phyloP scores from a whole-genome alignment of 2,888 invertebrate genomes.

The Pteria penguin region DNA sequence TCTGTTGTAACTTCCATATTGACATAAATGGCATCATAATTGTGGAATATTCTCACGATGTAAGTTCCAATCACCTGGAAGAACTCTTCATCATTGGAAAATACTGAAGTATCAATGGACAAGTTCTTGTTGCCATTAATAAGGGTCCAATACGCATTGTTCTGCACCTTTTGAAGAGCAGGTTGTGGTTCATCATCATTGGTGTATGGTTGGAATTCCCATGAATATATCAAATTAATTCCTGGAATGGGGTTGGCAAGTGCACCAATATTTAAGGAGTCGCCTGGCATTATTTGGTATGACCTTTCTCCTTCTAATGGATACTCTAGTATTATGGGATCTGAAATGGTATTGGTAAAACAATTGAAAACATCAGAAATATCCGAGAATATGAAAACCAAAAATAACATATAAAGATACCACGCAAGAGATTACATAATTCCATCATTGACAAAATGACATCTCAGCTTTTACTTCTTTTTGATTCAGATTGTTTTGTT shows the following conservation, averaged over 20 bases:
- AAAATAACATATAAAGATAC: too few species aligned
- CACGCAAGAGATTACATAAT: too few species aligned
- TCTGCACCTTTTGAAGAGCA: background rate
- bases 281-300: background rate
- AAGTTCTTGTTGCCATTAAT: background rate
- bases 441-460: too few species aligned
- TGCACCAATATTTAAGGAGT: background rate
- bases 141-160: background rate
- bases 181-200: background rate
- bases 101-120: background rate
- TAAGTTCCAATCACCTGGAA: background rate
- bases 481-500: too few species aligned
- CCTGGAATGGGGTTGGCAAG: background rate
- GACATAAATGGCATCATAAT: constrained; percentile 6
- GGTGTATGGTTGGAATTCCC: background rate
- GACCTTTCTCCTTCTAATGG: background rate
- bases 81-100: background rate
- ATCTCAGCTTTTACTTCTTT: too few species aligned
- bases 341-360: background rate
- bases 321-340: background rate
- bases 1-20: background rate
- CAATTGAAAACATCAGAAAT: background rate
- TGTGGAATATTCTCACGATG: background rate
- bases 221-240: background rate
- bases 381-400: too few species aligned